phyloP scores from a whole-genome alignment of 2,113 vertebrate species.

The Galemys pyrenaicus region DNA sequence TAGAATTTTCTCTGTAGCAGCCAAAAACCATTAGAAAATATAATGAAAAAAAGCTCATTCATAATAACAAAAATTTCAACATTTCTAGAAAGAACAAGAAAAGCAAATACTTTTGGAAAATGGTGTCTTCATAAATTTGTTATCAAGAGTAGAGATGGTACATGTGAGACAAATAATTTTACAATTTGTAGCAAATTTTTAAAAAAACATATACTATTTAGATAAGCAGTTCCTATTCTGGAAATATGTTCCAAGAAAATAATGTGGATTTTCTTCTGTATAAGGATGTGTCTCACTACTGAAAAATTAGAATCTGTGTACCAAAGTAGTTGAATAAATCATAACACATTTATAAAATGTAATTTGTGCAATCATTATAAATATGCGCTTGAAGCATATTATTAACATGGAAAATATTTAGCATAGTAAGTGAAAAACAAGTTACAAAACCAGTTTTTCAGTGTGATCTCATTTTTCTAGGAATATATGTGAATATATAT shows the following conservation, averaged over 20 bases:
- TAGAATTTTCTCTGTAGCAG: not conserved
- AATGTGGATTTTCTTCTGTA: not conserved
- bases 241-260: slow-evolving; percentile 4
- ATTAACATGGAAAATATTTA: not conserved
- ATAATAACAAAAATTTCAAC: not conserved
- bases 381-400: not conserved
- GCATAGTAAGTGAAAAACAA: not conserved
- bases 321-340: not conserved
- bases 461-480: not conserved
- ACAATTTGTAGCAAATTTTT: not conserved
- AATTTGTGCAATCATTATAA: not conserved
- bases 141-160: slow-evolving; percentile 4
- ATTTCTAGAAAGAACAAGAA: not conserved
- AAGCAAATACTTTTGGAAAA: slow-evolving; percentile 8
- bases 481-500: not conserved
- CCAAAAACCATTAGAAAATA: not conserved
- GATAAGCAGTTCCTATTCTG: slow-evolving; percentile 35
- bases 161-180: slow-evolving; percentile 15
- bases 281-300: not conserved
- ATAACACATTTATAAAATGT: not conserved
- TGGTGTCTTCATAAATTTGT: not conserved
- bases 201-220: not conserved
- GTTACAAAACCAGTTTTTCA: not conserved
- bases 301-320: not conserved
- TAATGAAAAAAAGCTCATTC: not conserved